Conservation (phyloP, 2,888 invertebrate genomes). For the Augiades crinisus region DNA sequence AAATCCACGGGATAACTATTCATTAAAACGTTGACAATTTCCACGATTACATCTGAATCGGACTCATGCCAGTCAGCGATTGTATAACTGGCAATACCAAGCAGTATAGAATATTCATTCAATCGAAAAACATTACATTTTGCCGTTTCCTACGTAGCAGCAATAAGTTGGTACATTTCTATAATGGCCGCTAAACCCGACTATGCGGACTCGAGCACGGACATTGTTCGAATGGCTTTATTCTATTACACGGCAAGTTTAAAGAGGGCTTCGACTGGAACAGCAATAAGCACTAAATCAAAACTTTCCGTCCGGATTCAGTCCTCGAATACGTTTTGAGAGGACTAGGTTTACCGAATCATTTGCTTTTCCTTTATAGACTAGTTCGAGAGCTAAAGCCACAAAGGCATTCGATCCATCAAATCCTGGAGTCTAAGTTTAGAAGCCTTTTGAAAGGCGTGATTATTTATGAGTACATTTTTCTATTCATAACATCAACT, state of each 20-base stretch:
- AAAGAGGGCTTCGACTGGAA: slow-evolving; percentile 69
- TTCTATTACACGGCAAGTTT: slow-evolving; percentile 75
- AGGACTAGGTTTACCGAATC: slow-evolving; percentile 51
- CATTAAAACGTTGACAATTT: slow-evolving; percentile 30
- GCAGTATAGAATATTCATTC: slow-evolving; percentile 63
- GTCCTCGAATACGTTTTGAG: slow-evolving; percentile 57
- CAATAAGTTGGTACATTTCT: slow-evolving; percentile 60
- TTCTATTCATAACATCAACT: too few relatives aligned
- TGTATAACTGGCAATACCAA: slow-evolving; percentile 38
- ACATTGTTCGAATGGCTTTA: slow-evolving; percentile 73
- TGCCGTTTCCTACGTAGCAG: slow-evolving; percentile 36
- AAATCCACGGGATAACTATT: background rate
- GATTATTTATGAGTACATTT: background rate
- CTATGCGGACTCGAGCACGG: background rate
- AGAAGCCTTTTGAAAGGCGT: background rate
- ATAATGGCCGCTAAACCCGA: slow-evolving; percentile 43
- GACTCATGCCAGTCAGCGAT: slow-evolving; percentile 7
- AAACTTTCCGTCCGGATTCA: slow-evolving; percentile 68
- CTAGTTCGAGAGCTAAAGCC: background rate
- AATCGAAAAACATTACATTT: slow-evolving; percentile 59
- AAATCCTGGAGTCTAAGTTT: background rate
- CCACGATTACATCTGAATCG: slow-evolving; percentile 4
- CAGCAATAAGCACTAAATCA: slow-evolving; percentile 79
- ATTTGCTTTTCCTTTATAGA: slow-evolving; percentile 8
- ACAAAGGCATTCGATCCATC: background rate